These are phyloP conservation scores for Tachyglossus aculeatus DNA, from an alignment of 2,797 vertebrate species.

Conservation along the genomic window DNA sequence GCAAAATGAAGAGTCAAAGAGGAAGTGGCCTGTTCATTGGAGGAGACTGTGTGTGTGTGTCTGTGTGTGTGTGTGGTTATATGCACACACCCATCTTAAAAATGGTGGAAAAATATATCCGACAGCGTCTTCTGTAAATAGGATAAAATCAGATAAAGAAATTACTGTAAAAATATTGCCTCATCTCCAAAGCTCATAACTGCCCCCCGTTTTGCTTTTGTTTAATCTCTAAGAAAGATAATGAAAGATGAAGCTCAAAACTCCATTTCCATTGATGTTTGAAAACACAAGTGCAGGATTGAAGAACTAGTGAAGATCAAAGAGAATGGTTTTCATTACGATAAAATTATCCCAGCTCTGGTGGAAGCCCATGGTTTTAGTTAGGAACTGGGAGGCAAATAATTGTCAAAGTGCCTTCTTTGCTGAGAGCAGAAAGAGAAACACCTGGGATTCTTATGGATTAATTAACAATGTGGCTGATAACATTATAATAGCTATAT, in stretches of 20 bases:
- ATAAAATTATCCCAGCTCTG: slow-evolving; percentile 83
- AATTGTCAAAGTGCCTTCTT: slow-evolving; percentile 80
- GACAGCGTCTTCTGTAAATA: slow-evolving; percentile 76
- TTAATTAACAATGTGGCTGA: slow-evolving; percentile 84
- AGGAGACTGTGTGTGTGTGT: too few species aligned
- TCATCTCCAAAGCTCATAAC: slow-evolving; percentile 75
- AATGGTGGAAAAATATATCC: slow-evolving; percentile 37
- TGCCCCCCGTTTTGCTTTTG: slow-evolving; percentile 65
- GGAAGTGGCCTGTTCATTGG: slow-evolving; percentile 39
- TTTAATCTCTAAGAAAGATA: slow-evolving; percentile 92
- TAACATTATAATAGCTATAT: slow-evolving; percentile 80
- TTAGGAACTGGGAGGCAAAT: slow-evolving; percentile 84
- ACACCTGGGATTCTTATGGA: slow-evolving; percentile 82
- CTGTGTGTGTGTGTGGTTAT: too few species aligned
- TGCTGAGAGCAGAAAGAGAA: slow-evolving; percentile 73
- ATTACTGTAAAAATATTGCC: slow-evolving; percentile 81
- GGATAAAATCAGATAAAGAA: slow-evolving; percentile 81
- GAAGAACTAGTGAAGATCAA: slow-evolving; percentile 91
- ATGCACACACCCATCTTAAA: too few species aligned
- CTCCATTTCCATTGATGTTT: slow-evolving; percentile 90
- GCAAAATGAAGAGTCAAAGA: slow-evolving; percentile 6
- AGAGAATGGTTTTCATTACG: slow-evolving; percentile 82
- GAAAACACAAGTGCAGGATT: slow-evolving; percentile 92
- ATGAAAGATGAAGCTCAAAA: slow-evolving; percentile 91
- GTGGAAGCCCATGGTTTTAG: slow-evolving; percentile 82